Evolutionary conservation across 2,113 vertebrate species (phyloP), one percentile per base, ranked within the genome.

Genomic region (Heptranchias perlo): DNA sequence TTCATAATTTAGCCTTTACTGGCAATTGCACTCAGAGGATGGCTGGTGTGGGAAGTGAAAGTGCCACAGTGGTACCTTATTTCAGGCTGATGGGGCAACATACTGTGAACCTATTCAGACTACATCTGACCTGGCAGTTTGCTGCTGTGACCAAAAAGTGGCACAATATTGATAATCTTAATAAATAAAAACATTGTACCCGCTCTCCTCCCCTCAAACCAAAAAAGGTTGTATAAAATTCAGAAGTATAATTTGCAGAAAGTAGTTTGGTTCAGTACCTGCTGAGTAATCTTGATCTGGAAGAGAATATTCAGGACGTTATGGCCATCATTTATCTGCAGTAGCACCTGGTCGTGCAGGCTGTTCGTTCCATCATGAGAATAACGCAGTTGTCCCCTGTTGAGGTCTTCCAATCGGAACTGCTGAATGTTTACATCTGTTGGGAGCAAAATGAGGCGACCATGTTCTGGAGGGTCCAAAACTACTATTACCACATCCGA

Each of bases 241-340:
- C 14, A 47, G 3, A 69, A 69, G 11, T 13, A 52, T 95, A 28
- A 31, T 47, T 52, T 35, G 6, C 47, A 69, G 35, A 69, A 31
- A 69, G 25, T n/a, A 64, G 1, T 52, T 95, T 4, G 14, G 8
- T 65, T 21, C 18, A 47, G 87, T 97, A 99, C 99, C 98, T 98
- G 96, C 73, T 98, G 97, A 84, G 87, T 94, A 65, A 98, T 96
- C 94, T 96, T 97, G 84, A 99, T 35, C 7, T 62, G 97, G 64
- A 99, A 98, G 1, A 99, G 98, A 86, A 99, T 0, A 94, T 99
- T 99, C 96, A 96, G 98, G 97, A 98, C 98, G 97, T 98, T 98
- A 97, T 99, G 97, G 0, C 99, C 99, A 2, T 99, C 99, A 0
- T 96, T 99, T 96, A 98, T 97, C 97, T 99, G 99, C 95, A 99